Base-by-base conservation (phyloP, 2,797 vertebrate species). In the Coregonus sp. region DNA sequence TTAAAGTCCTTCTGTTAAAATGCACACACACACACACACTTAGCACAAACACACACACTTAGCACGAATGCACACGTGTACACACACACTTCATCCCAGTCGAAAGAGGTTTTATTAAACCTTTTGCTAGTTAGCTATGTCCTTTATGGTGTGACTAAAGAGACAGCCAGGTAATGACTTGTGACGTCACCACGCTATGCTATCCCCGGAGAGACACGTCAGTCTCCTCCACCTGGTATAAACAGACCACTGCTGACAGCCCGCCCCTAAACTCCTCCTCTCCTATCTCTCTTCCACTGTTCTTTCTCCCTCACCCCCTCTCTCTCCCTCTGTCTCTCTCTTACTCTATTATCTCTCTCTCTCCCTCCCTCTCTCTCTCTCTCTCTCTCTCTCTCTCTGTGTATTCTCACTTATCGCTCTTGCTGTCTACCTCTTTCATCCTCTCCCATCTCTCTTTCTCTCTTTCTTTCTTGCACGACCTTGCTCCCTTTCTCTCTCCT, bases 211-310 rank as follows among this genome's bases (percentile, higher is more conserved):
- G 70, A 47, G 40, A 81, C 5, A 61, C 33, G 63, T 11, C 4
- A 73, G 84, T 82, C 76, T 73, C 75, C 76, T 72, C 77, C 79
- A 85, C 83, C 76, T 76, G 35, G 77, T 86, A 89, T 86, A 85
- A 90, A 90, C 85, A 89, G 86, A 89, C 78, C 73, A 73, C 77
- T 54, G 37, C 72, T 72, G 14, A 33, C 71, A 72, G 50, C 16
- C 18, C 40, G 2, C 9, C 37, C 82, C 78, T 83, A 61, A 74
- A 74, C 82, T 40, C 51, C 3, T 18, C 4, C 18, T 14, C 31
- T n/a, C 52, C 14, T 72, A 1, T 15, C 4, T 18, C 68, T 70
- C 68, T 70, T 16, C 47, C 47, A 9, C 63, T 25, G 16, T n/a
- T 29, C n/a, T 25, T 5, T 18, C 47, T 68, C 29, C 47, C 40